Evolutionary conservation across 1,140 invertebrate species (phyloP).

Genomic region (Coenobita brevimanus): DNA sequence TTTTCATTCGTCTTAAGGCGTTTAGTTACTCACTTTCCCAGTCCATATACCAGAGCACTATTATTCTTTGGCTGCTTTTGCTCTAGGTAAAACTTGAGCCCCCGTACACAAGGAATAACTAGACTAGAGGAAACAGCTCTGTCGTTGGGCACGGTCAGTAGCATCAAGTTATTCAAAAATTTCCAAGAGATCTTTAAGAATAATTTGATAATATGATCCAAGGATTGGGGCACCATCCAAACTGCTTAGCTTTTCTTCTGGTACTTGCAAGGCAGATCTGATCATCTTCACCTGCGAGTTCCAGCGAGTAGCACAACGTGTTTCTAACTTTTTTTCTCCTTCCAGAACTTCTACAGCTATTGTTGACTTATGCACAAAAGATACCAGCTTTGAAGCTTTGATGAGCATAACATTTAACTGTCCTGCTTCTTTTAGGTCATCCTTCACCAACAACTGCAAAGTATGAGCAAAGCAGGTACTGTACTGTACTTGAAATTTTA

Average conservation of each 20-base stretch:
- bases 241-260: no score
- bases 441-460: slow-evolving; percentile 21
- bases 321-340: neutral
- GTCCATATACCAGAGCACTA: slow-evolving; percentile 23
- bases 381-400: slow-evolving; percentile 29
- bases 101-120: slow-evolving; percentile 20
- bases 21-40: slow-evolving; percentile 24
- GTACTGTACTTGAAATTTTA: no score
- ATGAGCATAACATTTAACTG: neutral
- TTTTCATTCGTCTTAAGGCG: neutral
- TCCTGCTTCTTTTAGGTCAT: neutral
- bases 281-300: slow-evolving; percentile 32
- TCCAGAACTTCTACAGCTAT: no score
- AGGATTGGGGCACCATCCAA: neutral
- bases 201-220: neutral
- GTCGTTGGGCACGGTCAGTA: no score
- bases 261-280: no score
- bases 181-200: neutral
- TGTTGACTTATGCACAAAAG: neutral
- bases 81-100: neutral
- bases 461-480: slow-evolving; percentile 29
- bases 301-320: slow-evolving; percentile 24
- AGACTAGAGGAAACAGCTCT: slow-evolving; percentile 8
- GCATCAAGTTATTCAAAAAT: no score
- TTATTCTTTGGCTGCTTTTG: neutral